Conservation (phyloP, 2,113 vertebrate genomes). For the Misgurnus anguillicaudatus region DNA sequence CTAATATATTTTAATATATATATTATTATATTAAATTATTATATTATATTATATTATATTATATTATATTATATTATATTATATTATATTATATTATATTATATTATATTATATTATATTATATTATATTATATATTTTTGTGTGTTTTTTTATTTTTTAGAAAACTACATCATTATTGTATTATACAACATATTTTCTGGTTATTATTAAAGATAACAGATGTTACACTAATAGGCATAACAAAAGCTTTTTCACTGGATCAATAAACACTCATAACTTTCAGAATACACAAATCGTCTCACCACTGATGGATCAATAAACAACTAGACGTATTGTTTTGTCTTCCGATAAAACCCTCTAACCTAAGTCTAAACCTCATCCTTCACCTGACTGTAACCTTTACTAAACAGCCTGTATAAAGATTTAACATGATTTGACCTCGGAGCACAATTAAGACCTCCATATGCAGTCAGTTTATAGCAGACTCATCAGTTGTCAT, state of each 20-base stretch:
- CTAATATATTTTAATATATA: too few relatives aligned
- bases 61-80: too few relatives aligned
- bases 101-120: too few relatives aligned
- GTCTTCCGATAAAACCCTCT: conserved; percentile 13
- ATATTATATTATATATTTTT: too few relatives aligned
- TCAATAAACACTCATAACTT: conserved; percentile 11
- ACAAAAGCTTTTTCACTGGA: conserved; percentile 12
- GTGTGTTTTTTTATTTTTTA: too few relatives aligned
- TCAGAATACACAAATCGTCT: conserved; percentile 1
- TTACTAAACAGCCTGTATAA: conserved; percentile 22
- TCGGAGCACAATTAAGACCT: not conserved
- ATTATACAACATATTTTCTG: not conserved
- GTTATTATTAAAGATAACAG: not conserved
- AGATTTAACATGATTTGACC: conserved; percentile 18
- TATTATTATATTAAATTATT: too few relatives aligned
- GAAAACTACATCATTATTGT: too few relatives aligned
- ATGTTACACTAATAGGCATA: not conserved
- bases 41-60: too few relatives aligned
- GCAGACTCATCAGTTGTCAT: not conserved
- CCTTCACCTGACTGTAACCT: conserved; percentile 73
- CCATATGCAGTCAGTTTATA: not conserved
- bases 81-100: too few relatives aligned
- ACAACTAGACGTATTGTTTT: not conserved
- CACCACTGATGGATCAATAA: not conserved
- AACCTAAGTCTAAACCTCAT: conserved; percentile 59